These are phyloP conservation scores for Ormyrus pomaceus DNA, from an alignment of 2,888 invertebrate genomes.

Conservation along the genomic window DNA sequence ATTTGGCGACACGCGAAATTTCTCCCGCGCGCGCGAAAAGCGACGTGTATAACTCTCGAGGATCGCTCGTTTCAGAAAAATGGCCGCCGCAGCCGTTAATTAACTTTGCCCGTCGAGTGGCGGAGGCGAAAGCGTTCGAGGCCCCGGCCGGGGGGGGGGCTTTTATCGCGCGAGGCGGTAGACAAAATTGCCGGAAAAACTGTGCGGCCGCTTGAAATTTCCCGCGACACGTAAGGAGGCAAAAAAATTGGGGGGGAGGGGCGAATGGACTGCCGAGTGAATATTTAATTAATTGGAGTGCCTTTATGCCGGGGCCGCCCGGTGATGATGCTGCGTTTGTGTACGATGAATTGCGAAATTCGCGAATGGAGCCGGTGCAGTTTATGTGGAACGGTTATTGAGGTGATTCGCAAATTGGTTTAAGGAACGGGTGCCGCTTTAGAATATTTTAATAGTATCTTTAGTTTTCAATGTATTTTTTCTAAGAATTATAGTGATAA, in stretches of 20 bases:
- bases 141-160: not conserved
- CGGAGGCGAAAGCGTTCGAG: constrained; percentile 18
- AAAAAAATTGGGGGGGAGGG: not conserved
- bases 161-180: constrained; percentile 7
- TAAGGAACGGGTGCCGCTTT: too few relatives aligned
- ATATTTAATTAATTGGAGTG: constrained; percentile 17
- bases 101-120: constrained; percentile 38
- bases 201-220: not conserved
- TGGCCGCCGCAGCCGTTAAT: constrained; percentile 35
- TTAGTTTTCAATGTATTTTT: too few relatives aligned
- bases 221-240: not conserved
- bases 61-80: constrained; percentile 23
- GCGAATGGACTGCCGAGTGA: not conserved
- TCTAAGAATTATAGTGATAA: too few relatives aligned
- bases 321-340: too few relatives aligned
- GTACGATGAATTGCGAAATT: too few relatives aligned
- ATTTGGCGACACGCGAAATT: too few relatives aligned
- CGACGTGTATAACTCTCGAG: constrained; percentile 21
- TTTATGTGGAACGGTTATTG: too few relatives aligned
- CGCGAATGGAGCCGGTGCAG: too few relatives aligned
- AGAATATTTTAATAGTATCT: too few relatives aligned
- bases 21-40: not conserved
- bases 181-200: constrained; percentile 19
- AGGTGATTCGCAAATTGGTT: too few relatives aligned
- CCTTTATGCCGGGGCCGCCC: not conserved